phyloP scores from a whole-genome alignment of 2,888 invertebrate species.

The Euplexia lucipara region DNA sequence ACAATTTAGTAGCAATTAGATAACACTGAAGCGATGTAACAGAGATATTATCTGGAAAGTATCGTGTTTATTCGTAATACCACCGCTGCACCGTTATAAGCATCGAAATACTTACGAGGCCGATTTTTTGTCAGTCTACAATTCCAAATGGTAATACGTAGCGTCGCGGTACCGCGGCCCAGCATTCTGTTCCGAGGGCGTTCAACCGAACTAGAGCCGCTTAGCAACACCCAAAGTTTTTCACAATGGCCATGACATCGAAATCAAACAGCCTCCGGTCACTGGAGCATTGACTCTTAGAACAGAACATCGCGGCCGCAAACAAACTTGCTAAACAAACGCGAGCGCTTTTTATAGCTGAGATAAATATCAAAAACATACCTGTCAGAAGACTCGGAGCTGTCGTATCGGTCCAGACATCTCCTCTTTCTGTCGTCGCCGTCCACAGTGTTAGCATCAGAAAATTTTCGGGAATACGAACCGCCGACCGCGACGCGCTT shows the following conservation, averaged over 20 bases:
- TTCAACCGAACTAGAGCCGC: constrained; percentile 83
- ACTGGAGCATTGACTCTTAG: constrained; percentile 89
- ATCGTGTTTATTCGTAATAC: constrained; percentile 48
- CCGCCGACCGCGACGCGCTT: constrained; percentile 78
- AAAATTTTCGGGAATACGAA: constrained; percentile 83
- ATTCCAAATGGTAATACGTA: constrained; percentile 73
- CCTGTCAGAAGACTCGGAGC: constrained; percentile 98
- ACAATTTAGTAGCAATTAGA: constrained; percentile 58
- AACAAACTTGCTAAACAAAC: constrained; percentile 72
- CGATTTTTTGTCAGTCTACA: constrained; percentile 74
- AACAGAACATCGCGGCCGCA: constrained; percentile 77
- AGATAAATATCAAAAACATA: constrained; percentile 85
- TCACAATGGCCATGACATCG: constrained; percentile 89
- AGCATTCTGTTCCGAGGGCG: constrained; percentile 83
- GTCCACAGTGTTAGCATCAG: constrained; percentile 77
- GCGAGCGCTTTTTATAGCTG: constrained; percentile 65
- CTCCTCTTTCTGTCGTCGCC: constrained; percentile 94
- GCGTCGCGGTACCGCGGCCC: constrained; percentile 71
- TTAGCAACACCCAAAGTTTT: constrained; percentile 81
- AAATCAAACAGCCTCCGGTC: constrained; percentile 89
- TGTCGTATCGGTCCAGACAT: constrained; percentile 97
- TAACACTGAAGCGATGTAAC: constrained; percentile 48
- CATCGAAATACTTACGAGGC: constrained; percentile 66
- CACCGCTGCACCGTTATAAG: constrained; percentile 48
- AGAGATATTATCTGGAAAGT: constrained; percentile 47